Conservation (phyloP, 1,140 invertebrate genomes). For the Cardiocondyla obscurior region DNA sequence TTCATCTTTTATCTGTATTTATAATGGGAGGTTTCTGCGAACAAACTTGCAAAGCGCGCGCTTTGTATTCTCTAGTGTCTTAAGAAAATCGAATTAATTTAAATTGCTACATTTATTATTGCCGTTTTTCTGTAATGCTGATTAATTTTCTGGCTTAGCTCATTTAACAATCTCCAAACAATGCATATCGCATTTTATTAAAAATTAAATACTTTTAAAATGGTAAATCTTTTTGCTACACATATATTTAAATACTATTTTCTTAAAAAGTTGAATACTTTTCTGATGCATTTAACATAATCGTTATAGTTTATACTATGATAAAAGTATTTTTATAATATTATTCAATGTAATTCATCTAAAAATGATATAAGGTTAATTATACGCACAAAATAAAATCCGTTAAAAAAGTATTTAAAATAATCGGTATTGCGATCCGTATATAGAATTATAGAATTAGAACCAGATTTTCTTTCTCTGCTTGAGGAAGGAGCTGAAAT, state of each 20-base stretch:
- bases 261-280: background rate
- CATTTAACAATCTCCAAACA: too few species aligned
- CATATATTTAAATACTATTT: background rate
- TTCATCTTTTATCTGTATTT: too few species aligned
- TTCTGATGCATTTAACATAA: background rate
- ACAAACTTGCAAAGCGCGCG: too few species aligned
- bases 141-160: too few species aligned
- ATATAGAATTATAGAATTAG: constrained; percentile 29
- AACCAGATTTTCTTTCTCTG: constrained; percentile 16
- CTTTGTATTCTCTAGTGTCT: too few species aligned
- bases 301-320: background rate
- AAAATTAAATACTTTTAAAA: background rate
- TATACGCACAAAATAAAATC: background rate
- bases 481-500: constrained; percentile 5
- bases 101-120: too few species aligned
- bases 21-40: too few species aligned
- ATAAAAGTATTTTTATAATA: background rate
- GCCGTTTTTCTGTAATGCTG: too few species aligned
- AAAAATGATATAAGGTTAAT: background rate
- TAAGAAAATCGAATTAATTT: too few species aligned
- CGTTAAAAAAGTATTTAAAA: background rate
- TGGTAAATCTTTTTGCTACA: background rate
- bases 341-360: background rate
- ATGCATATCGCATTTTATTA: too few species aligned
- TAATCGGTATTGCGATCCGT: background rate